Conservation (phyloP, 2,888 invertebrate genomes). For the Dolichopus griseipennis region DNA sequence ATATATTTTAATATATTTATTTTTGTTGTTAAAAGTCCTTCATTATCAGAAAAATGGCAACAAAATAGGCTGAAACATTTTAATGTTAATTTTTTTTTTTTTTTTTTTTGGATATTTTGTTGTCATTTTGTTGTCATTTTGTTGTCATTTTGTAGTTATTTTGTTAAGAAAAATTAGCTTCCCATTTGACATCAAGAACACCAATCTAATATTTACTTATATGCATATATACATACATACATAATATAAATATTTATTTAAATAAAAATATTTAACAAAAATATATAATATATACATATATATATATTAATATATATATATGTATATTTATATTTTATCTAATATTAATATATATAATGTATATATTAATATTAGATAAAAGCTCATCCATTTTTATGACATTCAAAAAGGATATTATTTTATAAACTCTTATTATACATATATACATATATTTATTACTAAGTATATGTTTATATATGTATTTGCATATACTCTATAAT, state of each 20-base stretch:
- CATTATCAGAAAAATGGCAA: slow-evolving; percentile 3
- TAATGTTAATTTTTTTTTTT: background rate
- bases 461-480: too few species aligned
- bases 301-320: too few species aligned
- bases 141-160: background rate
- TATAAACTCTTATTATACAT: background rate
- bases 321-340: too few species aligned
- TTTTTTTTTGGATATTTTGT: background rate
- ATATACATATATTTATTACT: too few species aligned
- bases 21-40: background rate
- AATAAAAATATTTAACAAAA: too few species aligned
- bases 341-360: too few species aligned
- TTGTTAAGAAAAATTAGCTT: background rate
- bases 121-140: background rate
- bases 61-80: slow-evolving; percentile 1
- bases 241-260: too few species aligned
- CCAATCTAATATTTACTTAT: too few species aligned
- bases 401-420: background rate
- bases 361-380: background rate
- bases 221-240: too few species aligned
- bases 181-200: background rate
- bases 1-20: background rate
- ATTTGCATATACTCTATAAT: background rate
- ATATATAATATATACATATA: too few species aligned
- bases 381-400: slow-evolving; percentile 4